Percentiles rank a stretch among this genome's conserved stretches.
Evolutionary conservation across 2,113 vertebrate genomes (phyloP).

Genomic region (Morone saxatilis): DNA sequence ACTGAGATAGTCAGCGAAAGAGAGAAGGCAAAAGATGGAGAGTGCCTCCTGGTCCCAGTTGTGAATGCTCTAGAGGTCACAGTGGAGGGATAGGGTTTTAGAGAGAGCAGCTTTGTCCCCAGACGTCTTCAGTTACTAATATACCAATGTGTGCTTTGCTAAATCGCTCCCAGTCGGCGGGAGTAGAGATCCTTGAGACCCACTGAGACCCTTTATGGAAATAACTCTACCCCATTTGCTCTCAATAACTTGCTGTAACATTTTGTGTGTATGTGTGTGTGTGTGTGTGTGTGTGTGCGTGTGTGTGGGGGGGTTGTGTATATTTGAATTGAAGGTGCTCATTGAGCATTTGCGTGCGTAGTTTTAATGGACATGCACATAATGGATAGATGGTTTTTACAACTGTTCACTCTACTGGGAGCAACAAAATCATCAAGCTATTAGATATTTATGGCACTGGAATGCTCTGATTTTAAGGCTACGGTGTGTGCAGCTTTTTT

Average conservation of each 20-base stretch:
- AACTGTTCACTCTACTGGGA: conserved; percentile 79
- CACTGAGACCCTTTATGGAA: conserved; percentile 85
- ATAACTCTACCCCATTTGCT: conserved; percentile 86
- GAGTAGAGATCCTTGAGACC: conserved; percentile 80
- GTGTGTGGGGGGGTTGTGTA: conserved; percentile 23
- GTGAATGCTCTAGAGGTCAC: conserved; percentile 80
- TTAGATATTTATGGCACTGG: conserved; percentile 76
- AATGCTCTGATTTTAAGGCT: conserved; percentile 63
- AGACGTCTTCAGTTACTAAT: conserved; percentile 84
- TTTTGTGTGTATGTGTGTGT: conserved; percentile 32
- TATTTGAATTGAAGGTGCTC: conserved; percentile 63
- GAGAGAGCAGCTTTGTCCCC: conserved; percentile 76
- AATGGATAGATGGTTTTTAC: conserved; percentile 79
- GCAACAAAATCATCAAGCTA: conserved; percentile 74
- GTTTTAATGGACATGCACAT: conserved; percentile 77
- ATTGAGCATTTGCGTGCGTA: conserved; percentile 64
- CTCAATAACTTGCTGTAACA: conserved; percentile 71
- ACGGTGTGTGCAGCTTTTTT: conserved; percentile 47
- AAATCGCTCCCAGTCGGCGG: conserved; percentile 82
- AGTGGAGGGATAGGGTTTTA: conserved; percentile 72
- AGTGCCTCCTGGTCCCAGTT: conserved; percentile 65
- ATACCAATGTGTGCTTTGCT: conserved; percentile 76
- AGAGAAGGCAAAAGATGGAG: conserved; percentile 67
- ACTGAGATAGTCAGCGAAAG: conserved; percentile 63
- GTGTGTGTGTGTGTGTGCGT: conserved; percentile 25